phyloP scores from a whole-genome alignment of 2,113 vertebrate genomes.

The Pseudopodoces humilis region DNA sequence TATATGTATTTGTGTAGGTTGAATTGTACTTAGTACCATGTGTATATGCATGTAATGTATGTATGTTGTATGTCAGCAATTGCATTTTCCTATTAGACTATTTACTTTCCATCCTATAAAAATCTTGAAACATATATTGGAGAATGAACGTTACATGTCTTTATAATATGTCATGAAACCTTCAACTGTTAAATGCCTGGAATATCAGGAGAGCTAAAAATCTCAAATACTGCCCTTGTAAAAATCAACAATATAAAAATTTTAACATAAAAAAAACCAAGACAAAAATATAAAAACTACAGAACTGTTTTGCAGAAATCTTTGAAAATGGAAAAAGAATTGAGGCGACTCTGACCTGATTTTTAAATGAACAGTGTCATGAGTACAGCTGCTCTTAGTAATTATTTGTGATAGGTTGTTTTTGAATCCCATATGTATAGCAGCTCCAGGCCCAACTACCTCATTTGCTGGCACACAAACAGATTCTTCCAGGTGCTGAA shows the following conservation, averaged over 20 bases:
- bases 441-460: slow-evolving; percentile 75
- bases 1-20: neutral
- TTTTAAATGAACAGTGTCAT: slow-evolving; percentile 70
- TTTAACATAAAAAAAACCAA: neutral
- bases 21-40: neutral
- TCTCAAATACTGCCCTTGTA: neutral
- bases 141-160: neutral
- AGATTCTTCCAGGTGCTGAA: slow-evolving; percentile 86
- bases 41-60: neutral
- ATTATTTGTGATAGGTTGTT: slow-evolving; percentile 84
- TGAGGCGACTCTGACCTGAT: slow-evolving; percentile 76
- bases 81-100: neutral
- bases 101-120: neutral
- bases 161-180: neutral
- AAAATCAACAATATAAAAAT: slow-evolving; percentile 20
- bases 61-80: neutral
- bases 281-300: neutral
- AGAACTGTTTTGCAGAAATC: slow-evolving; percentile 27
- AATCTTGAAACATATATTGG: neutral
- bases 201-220: neutral
- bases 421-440: slow-evolving; percentile 80
- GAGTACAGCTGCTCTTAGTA: slow-evolving; percentile 78
- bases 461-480: slow-evolving; percentile 81
- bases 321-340: slow-evolving; percentile 66
- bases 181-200: neutral